Conservation (phyloP, 2,888 invertebrate genomes). For the Dryadula phaetusa region DNA sequence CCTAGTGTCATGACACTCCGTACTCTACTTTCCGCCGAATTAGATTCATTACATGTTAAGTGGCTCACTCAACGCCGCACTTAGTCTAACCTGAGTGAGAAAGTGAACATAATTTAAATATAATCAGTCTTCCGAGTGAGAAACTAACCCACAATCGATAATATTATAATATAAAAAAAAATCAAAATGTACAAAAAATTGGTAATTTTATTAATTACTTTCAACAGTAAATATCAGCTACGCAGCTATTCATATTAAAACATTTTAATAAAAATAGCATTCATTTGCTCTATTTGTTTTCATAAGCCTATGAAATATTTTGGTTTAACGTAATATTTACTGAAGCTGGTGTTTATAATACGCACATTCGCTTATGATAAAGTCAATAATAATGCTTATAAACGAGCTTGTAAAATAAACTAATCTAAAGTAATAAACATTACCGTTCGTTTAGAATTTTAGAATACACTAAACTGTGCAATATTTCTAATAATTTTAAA, state of each 20-base stretch:
- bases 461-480: background rate
- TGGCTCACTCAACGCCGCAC: no score
- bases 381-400: conserved; percentile 15
- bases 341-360: conserved; percentile 5
- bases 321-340: conserved; percentile 17
- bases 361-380: background rate
- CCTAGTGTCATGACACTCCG: no score
- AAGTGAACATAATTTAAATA: no score
- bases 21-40: no score
- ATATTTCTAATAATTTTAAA: background rate
- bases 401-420: conserved; percentile 4
- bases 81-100: no score
- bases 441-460: background rate
- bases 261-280: background rate
- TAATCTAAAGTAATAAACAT: conserved; percentile 7
- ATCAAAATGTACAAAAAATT: background rate
- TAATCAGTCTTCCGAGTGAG: no score
- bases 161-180: no score
- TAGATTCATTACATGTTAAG: no score
- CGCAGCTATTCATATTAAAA: background rate
- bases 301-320: conserved; percentile 2
- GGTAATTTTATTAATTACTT: background rate
- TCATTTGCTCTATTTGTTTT: conserved; percentile 4
- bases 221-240: background rate
- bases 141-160: no score